Evolutionary conservation across 1,140 invertebrate genomes (phyloP), one percentile per base, ranked within the genome.

Genomic region (Bombus pascuorum): DNA sequence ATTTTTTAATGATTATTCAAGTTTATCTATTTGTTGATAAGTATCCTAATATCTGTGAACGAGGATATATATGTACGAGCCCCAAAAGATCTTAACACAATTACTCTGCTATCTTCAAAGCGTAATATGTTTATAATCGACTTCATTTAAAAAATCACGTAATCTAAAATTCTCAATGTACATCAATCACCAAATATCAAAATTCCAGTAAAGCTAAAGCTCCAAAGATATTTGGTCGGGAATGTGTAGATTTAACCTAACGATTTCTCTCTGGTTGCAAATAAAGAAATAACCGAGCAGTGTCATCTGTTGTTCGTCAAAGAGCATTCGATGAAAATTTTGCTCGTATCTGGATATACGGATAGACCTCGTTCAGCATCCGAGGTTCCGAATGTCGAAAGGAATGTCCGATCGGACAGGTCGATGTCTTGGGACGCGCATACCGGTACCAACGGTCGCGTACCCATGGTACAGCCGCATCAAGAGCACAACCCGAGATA

Each of bases 401-500:
- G 83, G 76, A 85, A 80, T 85, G 32, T n/a, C 32, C 68, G 83
- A 85, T 85, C 76, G 83, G 71, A 53, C 71, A 85, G 59, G 65
- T 5, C 42, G 83, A 79, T 73, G 76, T 84, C 83, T 72, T 57
- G 83, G 39, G 59, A 57, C 32, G 76, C 39, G 83, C 83, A 80
- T 84, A 84, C 76, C 76, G 66, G 68, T 47, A 75, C 81, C 22
- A 62, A 53, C 9, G 66, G 8, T 34, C 37, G 37, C 28, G 34
- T 44, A 57, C 72, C 32, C 53, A 13, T 39, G 47, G 47, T 70
- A 44, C 57, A 47, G 28, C 73, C 66, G 59, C 70, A 76, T 68
- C 62, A 77, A 83, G 86, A 86, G 66, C 47, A 62, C 59, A 76
- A 71, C 28, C 15, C 79, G 66, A 87, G 88, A 90, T 90, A 89